Evolutionary conservation across 2,888 invertebrate genomes (phyloP).

Genomic region (Ophonus ardosiacus): DNA sequence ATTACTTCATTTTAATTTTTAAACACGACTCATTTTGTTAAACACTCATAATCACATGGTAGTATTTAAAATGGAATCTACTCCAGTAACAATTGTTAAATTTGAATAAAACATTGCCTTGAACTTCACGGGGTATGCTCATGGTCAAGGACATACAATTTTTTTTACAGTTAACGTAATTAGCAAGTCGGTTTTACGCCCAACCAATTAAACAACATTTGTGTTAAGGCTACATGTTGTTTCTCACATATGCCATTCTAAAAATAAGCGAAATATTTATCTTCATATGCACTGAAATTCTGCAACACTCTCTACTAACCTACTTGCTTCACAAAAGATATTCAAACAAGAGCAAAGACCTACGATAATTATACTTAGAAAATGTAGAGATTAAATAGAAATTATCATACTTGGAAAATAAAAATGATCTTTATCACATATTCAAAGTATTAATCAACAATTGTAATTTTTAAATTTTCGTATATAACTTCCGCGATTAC

Average conservation of each 20-base stretch:
- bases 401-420: too few relatives aligned
- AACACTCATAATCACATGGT: not conserved
- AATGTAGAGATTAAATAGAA: too few relatives aligned
- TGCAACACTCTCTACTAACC: not conserved
- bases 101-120: slow-evolving; percentile 43
- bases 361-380: not conserved
- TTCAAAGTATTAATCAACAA: too few relatives aligned
- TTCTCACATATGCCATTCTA: slow-evolving; percentile 28
- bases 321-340: not conserved
- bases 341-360: not conserved
- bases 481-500: too few relatives aligned
- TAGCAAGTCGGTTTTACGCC: slow-evolving; percentile 14
- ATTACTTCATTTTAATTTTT: not conserved
- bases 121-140: slow-evolving; percentile 41
- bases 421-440: too few relatives aligned
- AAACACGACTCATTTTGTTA: not conserved
- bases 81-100: not conserved
- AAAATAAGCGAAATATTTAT: slow-evolving; percentile 18
- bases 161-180: slow-evolving; percentile 46
- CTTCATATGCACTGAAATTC: not conserved
- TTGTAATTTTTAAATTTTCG: too few relatives aligned
- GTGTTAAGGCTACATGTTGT: slow-evolving; percentile 2
- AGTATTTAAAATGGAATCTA: not conserved
- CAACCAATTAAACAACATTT: not conserved
- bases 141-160: slow-evolving; percentile 44